Percentiles rank a stretch among this genome's conserved stretches.
Evolutionary conservation across 2,888 invertebrate genomes (phyloP).

Genomic region (Dryobota labecula): DNA sequence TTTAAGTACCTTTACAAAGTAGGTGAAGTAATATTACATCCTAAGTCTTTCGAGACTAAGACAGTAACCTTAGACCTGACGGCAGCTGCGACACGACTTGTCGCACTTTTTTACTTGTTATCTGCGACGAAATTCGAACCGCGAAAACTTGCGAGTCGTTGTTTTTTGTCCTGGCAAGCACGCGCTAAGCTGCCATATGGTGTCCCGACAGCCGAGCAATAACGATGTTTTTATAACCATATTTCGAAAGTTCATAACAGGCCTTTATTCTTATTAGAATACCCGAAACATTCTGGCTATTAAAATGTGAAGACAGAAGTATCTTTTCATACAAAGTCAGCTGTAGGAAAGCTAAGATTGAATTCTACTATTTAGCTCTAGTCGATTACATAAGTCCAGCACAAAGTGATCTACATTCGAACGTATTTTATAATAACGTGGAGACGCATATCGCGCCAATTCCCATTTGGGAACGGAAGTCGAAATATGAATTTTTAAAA

Average conservation of each 20-base stretch:
- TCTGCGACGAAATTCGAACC: constrained; percentile 83
- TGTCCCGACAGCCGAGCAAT: constrained; percentile 73
- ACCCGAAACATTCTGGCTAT: neutral
- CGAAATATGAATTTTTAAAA: constrained; percentile 89
- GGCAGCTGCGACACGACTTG: constrained; percentile 82
- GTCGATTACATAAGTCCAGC: constrained; percentile 51
- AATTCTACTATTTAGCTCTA: constrained; percentile 35
- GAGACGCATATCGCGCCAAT: constrained; percentile 83
- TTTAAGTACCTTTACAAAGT: constrained; percentile 8
- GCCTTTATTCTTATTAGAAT: constrained; percentile 64
- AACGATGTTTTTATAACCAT: constrained; percentile 57
- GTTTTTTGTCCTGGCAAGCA: constrained; percentile 80
- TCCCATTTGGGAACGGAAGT: constrained; percentile 89
- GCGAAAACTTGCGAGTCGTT: constrained; percentile 79
- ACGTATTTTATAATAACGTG: constrained; percentile 65
- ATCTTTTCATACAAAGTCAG: neutral
- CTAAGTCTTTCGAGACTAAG: constrained; percentile 54
- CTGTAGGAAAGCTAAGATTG: neutral
- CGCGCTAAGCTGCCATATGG: constrained; percentile 88
- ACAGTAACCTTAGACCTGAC: constrained; percentile 85
- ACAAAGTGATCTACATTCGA: constrained; percentile 58
- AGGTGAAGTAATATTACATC: constrained; percentile 6
- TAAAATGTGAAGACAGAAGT: neutral
- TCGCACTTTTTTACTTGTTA: constrained; percentile 79
- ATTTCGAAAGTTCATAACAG: constrained; percentile 59